Evolutionary conservation across 2,888 invertebrate genomes (phyloP).

Genomic region (Cerastoderma edule): DNA sequence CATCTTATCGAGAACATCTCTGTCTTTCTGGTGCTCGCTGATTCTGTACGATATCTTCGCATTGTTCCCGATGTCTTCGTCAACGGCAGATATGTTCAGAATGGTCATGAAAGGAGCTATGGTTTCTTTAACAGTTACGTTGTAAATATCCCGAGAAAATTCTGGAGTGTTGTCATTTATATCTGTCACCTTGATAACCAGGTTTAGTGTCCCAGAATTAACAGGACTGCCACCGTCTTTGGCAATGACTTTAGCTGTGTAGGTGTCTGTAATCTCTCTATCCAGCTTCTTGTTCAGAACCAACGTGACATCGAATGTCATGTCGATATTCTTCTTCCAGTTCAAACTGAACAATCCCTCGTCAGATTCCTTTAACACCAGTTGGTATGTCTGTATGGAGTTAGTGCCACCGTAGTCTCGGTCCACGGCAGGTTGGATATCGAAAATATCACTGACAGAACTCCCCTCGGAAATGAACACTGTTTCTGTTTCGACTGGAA

Average conservation of each 20-base stretch:
- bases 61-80: slow-evolving; percentile 93
- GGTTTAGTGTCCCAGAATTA: slow-evolving; percentile 58
- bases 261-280: slow-evolving; percentile 56
- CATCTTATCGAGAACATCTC: slow-evolving; percentile 53
- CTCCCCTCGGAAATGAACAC: slow-evolving; percentile 69
- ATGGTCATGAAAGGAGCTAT: slow-evolving; percentile 62
- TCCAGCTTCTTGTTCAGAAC: slow-evolving; percentile 53
- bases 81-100: slow-evolving; percentile 89
- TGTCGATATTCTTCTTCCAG: slow-evolving; percentile 44
- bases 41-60: slow-evolving; percentile 85
- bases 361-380: slow-evolving; percentile 48
- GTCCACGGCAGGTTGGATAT: slow-evolving; percentile 67
- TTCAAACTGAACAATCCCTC: slow-evolving; percentile 63
- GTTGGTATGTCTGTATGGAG: slow-evolving; percentile 67
- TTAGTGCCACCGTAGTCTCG: slow-evolving; percentile 71
- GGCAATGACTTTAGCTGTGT: slow-evolving; percentile 59
- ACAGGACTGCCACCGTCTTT: slow-evolving; percentile 63
- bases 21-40: slow-evolving; percentile 62
- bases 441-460: slow-evolving; percentile 55
- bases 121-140: slow-evolving; percentile 63
- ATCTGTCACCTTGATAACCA: slow-evolving; percentile 60
- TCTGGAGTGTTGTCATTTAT: slow-evolving; percentile 67
- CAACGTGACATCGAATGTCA: slow-evolving; percentile 47
- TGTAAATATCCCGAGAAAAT: slow-evolving; percentile 48
- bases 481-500: slow-evolving; percentile 54